These are phyloP conservation scores for Drosophila asahinai DNA, from an alignment of 1,140 invertebrate species.

Conservation along the genomic window DNA sequence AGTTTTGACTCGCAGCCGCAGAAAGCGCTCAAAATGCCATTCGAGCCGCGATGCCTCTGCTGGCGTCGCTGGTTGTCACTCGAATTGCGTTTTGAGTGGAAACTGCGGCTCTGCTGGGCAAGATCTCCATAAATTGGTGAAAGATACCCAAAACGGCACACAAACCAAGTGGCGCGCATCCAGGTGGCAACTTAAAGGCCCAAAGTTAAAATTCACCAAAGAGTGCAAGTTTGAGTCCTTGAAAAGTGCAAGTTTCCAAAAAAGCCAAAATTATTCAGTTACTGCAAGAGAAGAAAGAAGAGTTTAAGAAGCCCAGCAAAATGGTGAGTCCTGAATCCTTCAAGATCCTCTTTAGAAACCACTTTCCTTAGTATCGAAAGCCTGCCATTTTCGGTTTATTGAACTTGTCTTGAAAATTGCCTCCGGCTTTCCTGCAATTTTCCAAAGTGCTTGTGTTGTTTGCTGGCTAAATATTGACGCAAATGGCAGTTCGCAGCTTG, in stretches of 20 bases:
- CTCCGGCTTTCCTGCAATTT: slow-evolving; percentile 32
- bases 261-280: slow-evolving; percentile 20
- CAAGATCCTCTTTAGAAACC: too few relatives aligned
- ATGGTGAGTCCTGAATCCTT: slow-evolving; percentile 50
- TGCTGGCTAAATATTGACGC: slow-evolving; percentile 38
- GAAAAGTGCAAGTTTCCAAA: slow-evolving; percentile 32
- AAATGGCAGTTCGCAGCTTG: slow-evolving; percentile 29
- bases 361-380: neutral
- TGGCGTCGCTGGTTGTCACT: slow-evolving; percentile 43
- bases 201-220: slow-evolving; percentile 13
- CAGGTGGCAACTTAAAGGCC: slow-evolving; percentile 48
- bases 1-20: slow-evolving; percentile 18
- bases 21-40: slow-evolving; percentile 72
- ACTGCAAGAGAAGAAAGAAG: neutral
- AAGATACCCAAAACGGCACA: slow-evolving; percentile 76
- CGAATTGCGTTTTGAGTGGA: slow-evolving; percentile 79
- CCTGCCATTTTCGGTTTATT: slow-evolving; percentile 27
- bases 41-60: slow-evolving; percentile 53
- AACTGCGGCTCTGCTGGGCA: slow-evolving; percentile 65
- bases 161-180: slow-evolving; percentile 61
- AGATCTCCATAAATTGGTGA: slow-evolving; percentile 82
- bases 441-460: slow-evolving; percentile 21
- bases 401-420: slow-evolving; percentile 39
- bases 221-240: slow-evolving; percentile 35
- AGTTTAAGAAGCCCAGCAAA: slow-evolving; percentile 12